phyloP scores from a whole-genome alignment of 1,140 invertebrate genomes.

The Leptopilina boulardi region DNA sequence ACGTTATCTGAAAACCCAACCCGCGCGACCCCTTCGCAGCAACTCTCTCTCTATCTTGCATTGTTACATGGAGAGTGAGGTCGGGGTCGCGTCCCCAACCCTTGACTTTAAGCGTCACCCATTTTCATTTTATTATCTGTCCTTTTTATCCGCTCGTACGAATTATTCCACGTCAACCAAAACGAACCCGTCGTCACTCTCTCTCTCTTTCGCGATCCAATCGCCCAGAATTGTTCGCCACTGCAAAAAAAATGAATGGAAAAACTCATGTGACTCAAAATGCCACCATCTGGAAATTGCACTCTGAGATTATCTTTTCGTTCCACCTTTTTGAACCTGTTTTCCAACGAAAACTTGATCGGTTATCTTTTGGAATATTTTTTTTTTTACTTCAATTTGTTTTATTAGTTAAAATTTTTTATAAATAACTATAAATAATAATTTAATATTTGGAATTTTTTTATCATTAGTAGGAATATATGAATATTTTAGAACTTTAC shows the following conservation, averaged over 20 bases:
- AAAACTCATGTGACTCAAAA: constrained; percentile 20
- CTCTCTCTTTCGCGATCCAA: constrained; percentile 57
- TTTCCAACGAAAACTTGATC: background rate
- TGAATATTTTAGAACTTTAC: too few species aligned
- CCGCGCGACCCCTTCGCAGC: constrained; percentile 51
- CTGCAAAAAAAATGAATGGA: background rate
- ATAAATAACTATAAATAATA: too few species aligned
- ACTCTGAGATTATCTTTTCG: background rate
- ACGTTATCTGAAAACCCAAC: constrained; percentile 69
- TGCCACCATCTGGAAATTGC: constrained; percentile 31
- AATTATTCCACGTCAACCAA: constrained; percentile 57
- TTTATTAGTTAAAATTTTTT: too few species aligned
- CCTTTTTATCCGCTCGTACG: constrained; percentile 65
- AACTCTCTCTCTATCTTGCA: constrained; percentile 67
- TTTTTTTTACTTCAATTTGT: too few species aligned
- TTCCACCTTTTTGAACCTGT: background rate
- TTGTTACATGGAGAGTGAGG: constrained; percentile 60
- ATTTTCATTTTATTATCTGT: constrained; percentile 72
- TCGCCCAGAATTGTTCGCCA: constrained; percentile 37
- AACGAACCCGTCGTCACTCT: constrained; percentile 54
- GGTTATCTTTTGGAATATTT: background rate
- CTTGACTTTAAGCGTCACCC: constrained; percentile 67
- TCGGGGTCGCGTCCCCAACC: constrained; percentile 63
- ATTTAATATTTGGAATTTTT: too few species aligned
- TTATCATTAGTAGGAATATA: too few species aligned